Conservation (phyloP, 2,888 invertebrate genomes). For the Argynnis bischoffii region DNA sequence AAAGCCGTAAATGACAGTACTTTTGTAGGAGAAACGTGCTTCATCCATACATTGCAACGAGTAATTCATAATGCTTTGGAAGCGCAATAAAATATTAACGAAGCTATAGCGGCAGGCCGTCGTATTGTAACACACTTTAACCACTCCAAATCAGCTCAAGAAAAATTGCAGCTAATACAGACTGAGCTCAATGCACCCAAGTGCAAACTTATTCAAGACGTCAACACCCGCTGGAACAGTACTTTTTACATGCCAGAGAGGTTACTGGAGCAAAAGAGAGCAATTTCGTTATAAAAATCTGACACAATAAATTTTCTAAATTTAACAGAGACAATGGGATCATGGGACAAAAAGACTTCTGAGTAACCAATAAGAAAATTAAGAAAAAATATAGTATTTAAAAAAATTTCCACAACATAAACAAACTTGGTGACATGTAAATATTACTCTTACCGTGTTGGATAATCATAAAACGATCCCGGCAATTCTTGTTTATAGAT, state of each 20-base stretch:
- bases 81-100: conserved; percentile 12
- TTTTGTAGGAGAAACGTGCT: conserved; percentile 21
- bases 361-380: too few species aligned
- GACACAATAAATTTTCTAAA: conserved; percentile 9
- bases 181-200: conserved; percentile 21
- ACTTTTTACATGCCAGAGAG: conserved; percentile 6
- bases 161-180: conserved; percentile 18
- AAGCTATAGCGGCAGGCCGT: conserved; percentile 10
- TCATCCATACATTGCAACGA: conserved; percentile 23
- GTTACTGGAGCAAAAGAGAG: conserved; percentile 7
- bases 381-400: too few species aligned
- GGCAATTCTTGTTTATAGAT: too few species aligned
- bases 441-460: too few species aligned
- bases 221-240: conserved; percentile 14
- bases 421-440: too few species aligned
- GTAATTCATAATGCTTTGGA: conserved; percentile 16
- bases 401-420: too few species aligned
- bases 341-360: too few species aligned
- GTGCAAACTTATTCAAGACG: conserved; percentile 24
- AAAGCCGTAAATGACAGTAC: conserved; percentile 25
- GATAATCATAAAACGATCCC: too few species aligned
- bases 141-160: conserved; percentile 22
- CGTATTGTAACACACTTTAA: conserved; percentile 20
- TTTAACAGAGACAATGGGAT: conserved; percentile 8
- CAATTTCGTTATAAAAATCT: conserved; percentile 7